These are phyloP conservation scores for Penaeus chinensis DNA, from an alignment of 1,140 invertebrate species.

Conservation along the genomic window DNA sequence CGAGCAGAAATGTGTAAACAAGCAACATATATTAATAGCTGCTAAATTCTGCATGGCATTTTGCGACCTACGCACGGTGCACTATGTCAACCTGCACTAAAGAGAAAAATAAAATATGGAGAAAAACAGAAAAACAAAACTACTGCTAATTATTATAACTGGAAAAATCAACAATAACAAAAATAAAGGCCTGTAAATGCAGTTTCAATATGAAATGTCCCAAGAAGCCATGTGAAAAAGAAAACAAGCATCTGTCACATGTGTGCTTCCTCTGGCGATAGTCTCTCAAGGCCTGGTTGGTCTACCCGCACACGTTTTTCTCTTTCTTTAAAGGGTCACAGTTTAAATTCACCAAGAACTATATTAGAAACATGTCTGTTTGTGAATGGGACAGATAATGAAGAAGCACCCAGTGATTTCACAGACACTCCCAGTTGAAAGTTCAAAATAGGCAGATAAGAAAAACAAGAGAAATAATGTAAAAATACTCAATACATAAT, in stretches of 20 bases:
- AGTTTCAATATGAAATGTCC: not conserved
- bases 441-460: conserved; percentile 9
- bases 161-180: not conserved
- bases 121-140: not conserved
- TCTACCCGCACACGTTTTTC: conserved; percentile 46
- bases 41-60: conserved; percentile 42
- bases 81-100: conserved; percentile 23
- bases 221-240: conserved; percentile 26
- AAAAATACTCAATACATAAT: not conserved
- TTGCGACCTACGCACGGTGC: conserved; percentile 39
- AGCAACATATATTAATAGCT: conserved; percentile 45
- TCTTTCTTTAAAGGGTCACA: conserved; percentile 16
- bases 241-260: conserved; percentile 20
- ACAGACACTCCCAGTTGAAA: conserved; percentile 39
- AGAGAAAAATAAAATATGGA: conserved; percentile 17
- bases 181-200: not conserved
- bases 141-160: not conserved
- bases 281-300: conserved; percentile 53
- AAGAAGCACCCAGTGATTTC: conserved; percentile 32
- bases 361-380: conserved; percentile 10
- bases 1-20: conserved; percentile 22
- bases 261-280: conserved; percentile 25
- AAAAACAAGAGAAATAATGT: conserved; percentile 4
- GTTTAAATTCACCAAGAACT: conserved; percentile 3
- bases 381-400: conserved; percentile 26